A percentile compares a stretch with the other conserved stretches of the same genome.
Evolutionary conservation across 2,797 vertebrate species (phyloP).

Genomic region (Perodicticus potto): DNA sequence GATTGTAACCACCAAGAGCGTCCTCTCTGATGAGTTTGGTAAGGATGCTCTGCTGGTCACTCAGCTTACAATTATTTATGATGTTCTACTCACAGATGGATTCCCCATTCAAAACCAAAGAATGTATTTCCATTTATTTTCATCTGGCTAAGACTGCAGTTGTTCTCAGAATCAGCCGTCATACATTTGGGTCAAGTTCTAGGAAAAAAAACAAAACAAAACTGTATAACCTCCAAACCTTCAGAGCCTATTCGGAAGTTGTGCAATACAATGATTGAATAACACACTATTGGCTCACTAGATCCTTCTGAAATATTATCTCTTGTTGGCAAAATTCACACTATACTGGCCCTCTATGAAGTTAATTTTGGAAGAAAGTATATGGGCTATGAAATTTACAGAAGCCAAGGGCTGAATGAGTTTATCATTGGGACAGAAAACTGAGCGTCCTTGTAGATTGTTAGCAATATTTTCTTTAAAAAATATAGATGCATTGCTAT

Average conservation of each 20-base stretch:
- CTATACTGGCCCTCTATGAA: not conserved
- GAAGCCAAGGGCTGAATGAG: not conserved
- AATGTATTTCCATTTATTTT: constrained; percentile 42
- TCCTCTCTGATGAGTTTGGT: not conserved
- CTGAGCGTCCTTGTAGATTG: not conserved
- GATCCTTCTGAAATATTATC: constrained; percentile 42
- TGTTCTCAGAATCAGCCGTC: not conserved
- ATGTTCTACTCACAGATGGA: not conserved
- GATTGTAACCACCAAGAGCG: not conserved
- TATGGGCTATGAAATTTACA: constrained; percentile 23
- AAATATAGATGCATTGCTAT: constrained; percentile 57
- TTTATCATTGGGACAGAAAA: constrained; percentile 44
- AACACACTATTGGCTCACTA: not conserved
- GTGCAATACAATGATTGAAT: not conserved
- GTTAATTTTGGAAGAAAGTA: constrained; percentile 43
- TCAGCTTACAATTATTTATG: not conserved
- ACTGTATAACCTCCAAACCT: constrained; percentile 12
- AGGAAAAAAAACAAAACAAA: not conserved
- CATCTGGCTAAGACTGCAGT: not conserved
- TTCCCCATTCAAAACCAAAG: not conserved
- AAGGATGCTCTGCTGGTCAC: not conserved
- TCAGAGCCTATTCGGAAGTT: not conserved
- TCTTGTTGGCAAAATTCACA: not conserved
- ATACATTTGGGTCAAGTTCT: constrained; percentile 18
- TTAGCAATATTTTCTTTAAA: constrained; percentile 52